phyloP scores from a whole-genome alignment of 2,113 vertebrate species.

The Colistium nudipinnis region DNA sequence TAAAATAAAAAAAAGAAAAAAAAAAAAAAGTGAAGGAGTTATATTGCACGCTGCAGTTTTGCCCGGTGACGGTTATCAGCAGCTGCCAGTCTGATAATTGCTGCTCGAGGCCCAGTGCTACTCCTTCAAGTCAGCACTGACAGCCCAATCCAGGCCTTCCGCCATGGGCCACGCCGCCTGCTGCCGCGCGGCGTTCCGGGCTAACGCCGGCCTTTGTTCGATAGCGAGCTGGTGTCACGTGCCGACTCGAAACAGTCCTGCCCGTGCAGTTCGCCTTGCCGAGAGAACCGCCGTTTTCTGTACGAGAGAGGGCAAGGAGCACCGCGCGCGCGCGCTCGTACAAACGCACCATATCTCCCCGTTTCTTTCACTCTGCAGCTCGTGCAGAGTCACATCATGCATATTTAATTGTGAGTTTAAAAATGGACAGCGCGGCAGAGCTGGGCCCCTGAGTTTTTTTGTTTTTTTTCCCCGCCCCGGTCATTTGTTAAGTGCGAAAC shows the following conservation, averaged over 20 bases:
- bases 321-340: neutral
- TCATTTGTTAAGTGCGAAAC: slow-evolving; percentile 65
- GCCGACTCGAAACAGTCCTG: slow-evolving; percentile 26
- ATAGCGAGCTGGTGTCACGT: slow-evolving; percentile 52
- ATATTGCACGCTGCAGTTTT: slow-evolving; percentile 72
- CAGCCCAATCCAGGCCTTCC: slow-evolving; percentile 67
- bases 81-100: slow-evolving; percentile 80
- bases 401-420: slow-evolving; percentile 10
- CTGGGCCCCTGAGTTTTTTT: slow-evolving; percentile 17
- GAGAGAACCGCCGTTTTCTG: too few relatives aligned
- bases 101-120: slow-evolving; percentile 62
- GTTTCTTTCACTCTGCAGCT: neutral
- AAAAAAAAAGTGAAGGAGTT: slow-evolving; percentile 26
- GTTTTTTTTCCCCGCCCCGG: too few relatives aligned
- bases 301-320: neutral
- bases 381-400: neutral
- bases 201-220: slow-evolving; percentile 52
- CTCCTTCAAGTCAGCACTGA: slow-evolving; percentile 69
- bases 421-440: slow-evolving; percentile 16
- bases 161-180: slow-evolving; percentile 44
- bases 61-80: slow-evolving; percentile 78
- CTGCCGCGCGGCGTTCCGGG: slow-evolving; percentile 53
- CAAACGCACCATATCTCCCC: neutral
- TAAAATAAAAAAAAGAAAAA: slow-evolving; percentile 34
- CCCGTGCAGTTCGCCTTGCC: slow-evolving; percentile 22